phyloP scores from a whole-genome alignment of 1,140 invertebrate species.

The Campodea augens region DNA sequence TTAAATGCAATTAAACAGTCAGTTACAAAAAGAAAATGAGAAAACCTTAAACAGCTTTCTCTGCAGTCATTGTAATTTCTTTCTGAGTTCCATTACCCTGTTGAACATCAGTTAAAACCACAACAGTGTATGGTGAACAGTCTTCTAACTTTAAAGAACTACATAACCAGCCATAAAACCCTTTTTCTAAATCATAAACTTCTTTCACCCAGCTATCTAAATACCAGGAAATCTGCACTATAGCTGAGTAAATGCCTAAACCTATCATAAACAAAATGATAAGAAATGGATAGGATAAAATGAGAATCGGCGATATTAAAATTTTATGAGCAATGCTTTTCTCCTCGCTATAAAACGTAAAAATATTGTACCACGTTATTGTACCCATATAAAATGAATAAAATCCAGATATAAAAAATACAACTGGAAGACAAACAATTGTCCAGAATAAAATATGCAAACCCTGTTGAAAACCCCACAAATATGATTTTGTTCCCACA shows the following conservation, averaged over 20 bases:
- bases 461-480: conserved; percentile 36
- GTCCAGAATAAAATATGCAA: conserved; percentile 44
- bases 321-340: conserved; percentile 36
- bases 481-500: conserved; percentile 30
- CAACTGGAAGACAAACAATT: conserved; percentile 41
- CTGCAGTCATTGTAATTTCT: too few species aligned
- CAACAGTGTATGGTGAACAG: conserved; percentile 45
- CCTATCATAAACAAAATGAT: conserved; percentile 42
- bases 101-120: conserved; percentile 16
- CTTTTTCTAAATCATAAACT: conserved; percentile 53
- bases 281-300: conserved; percentile 47
- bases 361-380: conserved; percentile 55
- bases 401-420: conserved; percentile 35
- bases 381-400: conserved; percentile 57
- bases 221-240: conserved; percentile 45
- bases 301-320: conserved; percentile 41
- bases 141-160: conserved; percentile 41
- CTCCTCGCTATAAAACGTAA: conserved; percentile 46
- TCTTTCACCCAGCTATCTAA: conserved; percentile 45
- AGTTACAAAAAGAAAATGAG: too few species aligned
- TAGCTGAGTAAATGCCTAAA: conserved; percentile 41
- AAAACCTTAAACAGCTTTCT: too few species aligned
- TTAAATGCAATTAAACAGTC: too few species aligned
- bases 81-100: not conserved
- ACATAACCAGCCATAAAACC: conserved; percentile 59